Evolutionary conservation across 2,113 vertebrate genomes (phyloP).

Genomic region (Sterrhoptilus dennistouni): DNA sequence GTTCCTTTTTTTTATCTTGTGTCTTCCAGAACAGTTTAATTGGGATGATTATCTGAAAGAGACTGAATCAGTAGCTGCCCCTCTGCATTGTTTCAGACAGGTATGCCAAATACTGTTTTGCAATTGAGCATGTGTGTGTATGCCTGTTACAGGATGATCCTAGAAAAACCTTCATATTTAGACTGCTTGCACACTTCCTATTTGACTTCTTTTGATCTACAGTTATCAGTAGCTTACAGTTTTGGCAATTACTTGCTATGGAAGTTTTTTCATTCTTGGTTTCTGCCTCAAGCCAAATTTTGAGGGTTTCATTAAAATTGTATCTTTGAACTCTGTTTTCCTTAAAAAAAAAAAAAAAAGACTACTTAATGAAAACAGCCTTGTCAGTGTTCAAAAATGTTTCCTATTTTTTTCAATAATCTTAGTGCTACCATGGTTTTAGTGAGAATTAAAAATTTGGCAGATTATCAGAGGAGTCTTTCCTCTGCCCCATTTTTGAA

Average conservation of each 20-base stretch:
- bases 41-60: conserved; percentile 94
- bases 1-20: neutral
- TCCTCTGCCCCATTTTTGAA: neutral
- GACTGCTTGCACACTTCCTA: neutral
- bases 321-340: neutral
- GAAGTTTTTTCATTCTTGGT: neutral
- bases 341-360: neutral
- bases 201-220: conserved; percentile 2
- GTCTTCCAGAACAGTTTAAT: conserved; percentile 82
- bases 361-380: neutral
- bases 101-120: conserved; percentile 65
- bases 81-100: conserved; percentile 90
- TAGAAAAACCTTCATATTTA: neutral
- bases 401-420: neutral
- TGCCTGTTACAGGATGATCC: neutral
- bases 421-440: neutral
- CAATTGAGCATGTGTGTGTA: neutral
- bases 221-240: conserved; percentile 15
- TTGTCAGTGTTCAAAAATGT: neutral
- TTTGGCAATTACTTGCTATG: neutral
- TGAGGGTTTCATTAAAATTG: neutral
- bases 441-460: neutral
- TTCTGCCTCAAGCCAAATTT: neutral
- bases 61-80: conserved; percentile 84
- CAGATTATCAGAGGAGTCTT: neutral